Base-by-base conservation (phyloP, 2,113 vertebrate genomes). In the Cettia cetti region DNA sequence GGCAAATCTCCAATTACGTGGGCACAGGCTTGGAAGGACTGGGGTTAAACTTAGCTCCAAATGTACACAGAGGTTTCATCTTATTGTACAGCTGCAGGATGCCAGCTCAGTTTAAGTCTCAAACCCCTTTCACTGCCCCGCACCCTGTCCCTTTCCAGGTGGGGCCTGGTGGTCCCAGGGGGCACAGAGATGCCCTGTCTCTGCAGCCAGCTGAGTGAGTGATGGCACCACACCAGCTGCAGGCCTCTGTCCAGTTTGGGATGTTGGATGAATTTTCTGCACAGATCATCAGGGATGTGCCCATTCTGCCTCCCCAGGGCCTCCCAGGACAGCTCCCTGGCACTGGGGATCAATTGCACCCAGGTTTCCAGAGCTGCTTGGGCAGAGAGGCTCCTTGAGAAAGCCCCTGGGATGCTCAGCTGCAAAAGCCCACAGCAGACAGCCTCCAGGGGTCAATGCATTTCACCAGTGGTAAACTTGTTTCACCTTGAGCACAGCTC, bases 31-130 rank as follows among this genome's bases (percentile, higher is more conserved):
- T 76, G 75, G 74, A 82, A 89, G 53, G 69, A 56, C 3, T 11
- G 1, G 49, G 18, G 31, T 92, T 91, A 91, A 89, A 79, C 16
- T 82, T 69, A 82, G 69, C 61, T 78, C 44, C 57, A 94, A 56
- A 50, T 8, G 1, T 28, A 24, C 2, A 3, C 30, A 69, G 45
- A 81, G n/a, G 76, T 89, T 82, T 42, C 37, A 60, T 61, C 15
- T 79, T 56, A 28, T 75, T 89, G 50, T 52, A 84, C 35, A 84
- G 57, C 44, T 20, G 10, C 16, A 72, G 28, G 49, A 71, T 19
- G 27, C 35, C n/a, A 60, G 44, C 52, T 60, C 20, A 9, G 22
- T 66, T 77, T n/a, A 72, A 83, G 47, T 40, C 57, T 35, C 44
- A 69, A 13, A 27, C 76, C 19, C 26, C 22, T 83, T 65, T 53